These are phyloP conservation scores for Gari tellinella DNA, from an alignment of 2,888 invertebrate genomes.

Conservation along the genomic window DNA sequence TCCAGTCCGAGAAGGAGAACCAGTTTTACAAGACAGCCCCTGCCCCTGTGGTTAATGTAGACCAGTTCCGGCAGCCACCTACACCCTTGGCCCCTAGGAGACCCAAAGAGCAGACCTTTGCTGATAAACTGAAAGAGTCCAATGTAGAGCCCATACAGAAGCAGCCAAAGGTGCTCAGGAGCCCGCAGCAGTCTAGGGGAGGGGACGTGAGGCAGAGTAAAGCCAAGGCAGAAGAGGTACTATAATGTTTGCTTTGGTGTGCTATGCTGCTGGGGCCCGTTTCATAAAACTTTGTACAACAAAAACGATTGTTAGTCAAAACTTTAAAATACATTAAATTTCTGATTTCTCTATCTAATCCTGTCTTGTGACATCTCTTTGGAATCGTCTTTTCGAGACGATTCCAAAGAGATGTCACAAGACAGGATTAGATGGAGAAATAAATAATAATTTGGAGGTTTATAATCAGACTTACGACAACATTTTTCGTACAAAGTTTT, in stretches of 20 bases:
- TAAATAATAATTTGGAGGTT: too few species aligned
- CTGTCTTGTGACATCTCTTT: too few species aligned
- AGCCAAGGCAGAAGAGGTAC: slow-evolving; percentile 41
- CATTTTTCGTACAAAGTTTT: too few species aligned
- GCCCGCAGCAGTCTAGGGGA: slow-evolving; percentile 32
- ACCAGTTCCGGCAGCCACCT: slow-evolving; percentile 57
- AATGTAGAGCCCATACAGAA: slow-evolving; percentile 15
- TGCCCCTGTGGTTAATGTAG: slow-evolving; percentile 67
- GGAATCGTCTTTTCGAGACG: too few species aligned
- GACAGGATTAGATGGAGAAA: too few species aligned
- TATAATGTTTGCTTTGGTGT: not conserved
- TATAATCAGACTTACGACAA: too few species aligned
- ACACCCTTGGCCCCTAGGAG: slow-evolving; percentile 70
- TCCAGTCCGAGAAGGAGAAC: slow-evolving; percentile 48
- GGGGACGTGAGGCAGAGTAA: slow-evolving; percentile 37
- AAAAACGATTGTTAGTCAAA: too few species aligned
- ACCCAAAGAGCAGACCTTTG: slow-evolving; percentile 50
- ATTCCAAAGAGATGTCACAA: too few species aligned
- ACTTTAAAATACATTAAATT: too few species aligned
- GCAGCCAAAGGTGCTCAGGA: slow-evolving; percentile 35
- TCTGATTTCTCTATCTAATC: too few species aligned
- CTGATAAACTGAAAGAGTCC: slow-evolving; percentile 40
- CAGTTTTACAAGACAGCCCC: slow-evolving; percentile 35
- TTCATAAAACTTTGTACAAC: too few species aligned
- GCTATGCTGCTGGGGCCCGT: too few species aligned